phyloP scores from a whole-genome alignment of 2,797 vertebrate genomes.

The Lagocephalus sceleratus region DNA sequence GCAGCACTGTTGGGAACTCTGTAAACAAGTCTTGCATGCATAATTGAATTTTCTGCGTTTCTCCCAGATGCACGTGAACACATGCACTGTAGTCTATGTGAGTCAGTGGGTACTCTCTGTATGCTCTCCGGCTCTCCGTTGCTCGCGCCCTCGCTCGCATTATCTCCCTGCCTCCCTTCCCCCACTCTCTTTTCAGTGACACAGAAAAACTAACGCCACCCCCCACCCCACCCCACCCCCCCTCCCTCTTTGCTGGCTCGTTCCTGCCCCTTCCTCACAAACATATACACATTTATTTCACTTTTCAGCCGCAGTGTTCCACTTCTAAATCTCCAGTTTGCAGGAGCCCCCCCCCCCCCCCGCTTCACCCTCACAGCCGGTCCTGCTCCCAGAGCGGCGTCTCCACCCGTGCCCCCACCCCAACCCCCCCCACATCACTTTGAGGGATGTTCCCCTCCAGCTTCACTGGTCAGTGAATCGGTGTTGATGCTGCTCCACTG shows the following conservation, averaged over 20 bases:
- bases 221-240: constrained; percentile 52
- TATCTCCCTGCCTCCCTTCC: constrained; percentile 71
- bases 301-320: constrained; percentile 26
- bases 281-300: constrained; percentile 58
- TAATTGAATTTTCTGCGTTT: constrained; percentile 59
- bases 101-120: constrained; percentile 65
- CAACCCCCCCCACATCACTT: constrained; percentile 49
- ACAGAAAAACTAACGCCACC: constrained; percentile 76
- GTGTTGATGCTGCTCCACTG: constrained; percentile 51
- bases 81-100: constrained; percentile 45
- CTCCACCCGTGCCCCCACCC: constrained; percentile 18
- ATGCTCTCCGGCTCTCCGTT: constrained; percentile 36
- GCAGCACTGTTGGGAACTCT: constrained; percentile 17
- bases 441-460: constrained; percentile 25
- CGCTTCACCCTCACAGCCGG: too few relatives aligned
- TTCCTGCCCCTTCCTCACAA: constrained; percentile 52
- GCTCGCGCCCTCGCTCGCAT: constrained; percentile 67
- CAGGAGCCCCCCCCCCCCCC: too few relatives aligned
- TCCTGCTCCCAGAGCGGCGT: constrained; percentile 20
- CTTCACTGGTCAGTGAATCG: constrained; percentile 31
- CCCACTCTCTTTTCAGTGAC: constrained; percentile 77
- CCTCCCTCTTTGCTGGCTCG: constrained; percentile 43
- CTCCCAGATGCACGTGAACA: constrained; percentile 37
- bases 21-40: constrained; percentile 65
- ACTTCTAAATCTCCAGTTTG: constrained; percentile 32